Evolutionary conservation across 2,797 vertebrate genomes (phyloP), one percentile per base, ranked within the genome.

Genomic region (Pelobates cultripes): DNA sequence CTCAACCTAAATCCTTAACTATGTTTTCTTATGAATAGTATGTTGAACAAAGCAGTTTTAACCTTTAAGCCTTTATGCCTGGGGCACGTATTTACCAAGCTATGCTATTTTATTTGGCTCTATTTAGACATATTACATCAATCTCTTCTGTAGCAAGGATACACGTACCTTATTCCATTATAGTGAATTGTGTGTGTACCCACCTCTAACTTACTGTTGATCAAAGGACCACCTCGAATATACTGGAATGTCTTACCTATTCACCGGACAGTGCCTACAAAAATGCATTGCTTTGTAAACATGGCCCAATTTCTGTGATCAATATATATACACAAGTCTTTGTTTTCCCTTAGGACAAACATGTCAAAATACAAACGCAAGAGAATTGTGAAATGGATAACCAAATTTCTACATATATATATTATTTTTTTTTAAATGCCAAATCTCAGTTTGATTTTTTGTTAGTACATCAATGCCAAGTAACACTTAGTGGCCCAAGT

Each of bases 1-100:
- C 42, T 75, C 64, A 43, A 75, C 43, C 40, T 13, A 40, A 44
- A 43, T 75, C 41, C 73, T 75, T 75, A 75, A 75, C 12, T n/a
- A 63, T 45, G 43, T 63, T 75, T 28, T 75, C 17, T 63, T 63
- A 45, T 74, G 51, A 73, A 64, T 64, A 10, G 17, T 64, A 63
- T 64, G 15, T 63, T 63, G 43, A 75, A 44, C 57, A 75, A 75
- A 75, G 4, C 15, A n/a, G 15, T 73, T 4, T 51, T 53, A 55
- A 53, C n/a, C 45, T 53, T 3, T 75, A 44, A 10, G 68, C 43
- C 43, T 75, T 3, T 41, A 7, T 28, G 9, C 10, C 47, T 40
- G 17, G 4, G 12, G 71, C 10, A 7, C 28, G 12, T 42, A 73
- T 73, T 55, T 40, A 73, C 28, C 71, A 41, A 73, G n/a, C 61